Conservation (phyloP, 2,888 invertebrate species). For the Hyles lineata region DNA sequence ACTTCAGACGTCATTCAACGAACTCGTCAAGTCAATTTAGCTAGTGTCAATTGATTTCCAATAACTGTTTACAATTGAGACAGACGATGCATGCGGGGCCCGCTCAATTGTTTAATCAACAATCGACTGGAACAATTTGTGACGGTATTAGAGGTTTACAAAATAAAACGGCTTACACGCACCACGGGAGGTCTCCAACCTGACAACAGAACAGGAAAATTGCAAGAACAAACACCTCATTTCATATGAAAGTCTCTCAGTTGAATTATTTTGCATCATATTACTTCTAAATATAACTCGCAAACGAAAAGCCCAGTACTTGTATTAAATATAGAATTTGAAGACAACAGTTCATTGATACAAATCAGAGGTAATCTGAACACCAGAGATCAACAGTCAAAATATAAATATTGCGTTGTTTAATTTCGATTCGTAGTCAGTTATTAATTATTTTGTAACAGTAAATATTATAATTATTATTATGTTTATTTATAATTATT, state of each 20-base stretch:
- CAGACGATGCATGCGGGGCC: constrained; percentile 76
- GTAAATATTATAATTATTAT: too few relatives aligned
- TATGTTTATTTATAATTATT: too few relatives aligned
- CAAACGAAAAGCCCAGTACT: neutral
- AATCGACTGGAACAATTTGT: constrained; percentile 66
- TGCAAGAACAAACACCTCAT: constrained; percentile 46
- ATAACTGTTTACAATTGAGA: constrained; percentile 81
- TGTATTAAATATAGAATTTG: neutral
- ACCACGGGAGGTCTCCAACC: constrained; percentile 57
- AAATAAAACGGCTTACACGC: constrained; percentile 59
- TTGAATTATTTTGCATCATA: constrained; percentile 20
- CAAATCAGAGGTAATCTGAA: too few relatives aligned
- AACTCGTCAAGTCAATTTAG: constrained; percentile 64
- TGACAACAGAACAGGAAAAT: constrained; percentile 52
- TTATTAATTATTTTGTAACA: too few relatives aligned
- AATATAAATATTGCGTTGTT: too few relatives aligned
- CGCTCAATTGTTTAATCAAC: constrained; percentile 77
- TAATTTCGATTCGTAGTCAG: too few relatives aligned
- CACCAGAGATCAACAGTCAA: too few relatives aligned
- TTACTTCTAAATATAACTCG: neutral
- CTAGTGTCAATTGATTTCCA: constrained; percentile 81
- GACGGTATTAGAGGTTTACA: constrained; percentile 58
- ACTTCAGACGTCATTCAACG: constrained; percentile 55
- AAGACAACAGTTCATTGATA: neutral
- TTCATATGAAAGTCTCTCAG: constrained; percentile 38